Evolutionary conservation across 2,888 invertebrate genomes (phyloP), one percentile per base, ranked within the genome.

Genomic region (Operophtera brumata): DNA sequence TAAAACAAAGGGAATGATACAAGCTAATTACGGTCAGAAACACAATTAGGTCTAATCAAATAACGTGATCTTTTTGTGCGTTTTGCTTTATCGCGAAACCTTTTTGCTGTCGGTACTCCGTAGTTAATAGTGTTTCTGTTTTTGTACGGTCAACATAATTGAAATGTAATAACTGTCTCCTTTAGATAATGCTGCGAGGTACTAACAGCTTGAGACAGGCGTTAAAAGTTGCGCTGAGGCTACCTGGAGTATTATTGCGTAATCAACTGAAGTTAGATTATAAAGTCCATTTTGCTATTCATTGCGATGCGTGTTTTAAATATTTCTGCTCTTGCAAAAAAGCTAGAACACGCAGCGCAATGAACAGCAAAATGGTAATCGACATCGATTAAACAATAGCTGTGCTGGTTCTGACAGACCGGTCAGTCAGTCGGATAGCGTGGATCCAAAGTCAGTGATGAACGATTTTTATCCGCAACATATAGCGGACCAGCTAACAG

Each of bases 41-140:
- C 81, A 83, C 86, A 86, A 89, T 88, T 88, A 89, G 86, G 78
- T 78, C 74, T 88, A 86, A 88, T 88, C 88, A 85, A 88, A 86
- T 87, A 86, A 82, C 78, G 75, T 82, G 78, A 89, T 87, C 87
- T 83, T 80, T 77, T 80, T 78, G 65, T 82, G 66, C 71, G 71
- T 79, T 79, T 80, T 79, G 76, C 76, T 71, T 74, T 74, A 71
- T 69, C 68, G 73, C 71, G 69, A 76, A 70, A 64, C 58, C 67
- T 75, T 79, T 77, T 77, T 77, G 62, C 54, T 51, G 69, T 71
- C 71, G 71, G 66, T 61, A 49, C 63, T 61, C 66, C 68, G 62
- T 65, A 66, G 66, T 70, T 73, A 67, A 67, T 72, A 66, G 64
- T 60, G 67, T 66, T 67, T 66, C 71, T 72, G 72, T 67, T 60